phyloP scores from a whole-genome alignment of 92 coral and sea anemone species.

The Hydrozoanthus gracilis region DNA sequence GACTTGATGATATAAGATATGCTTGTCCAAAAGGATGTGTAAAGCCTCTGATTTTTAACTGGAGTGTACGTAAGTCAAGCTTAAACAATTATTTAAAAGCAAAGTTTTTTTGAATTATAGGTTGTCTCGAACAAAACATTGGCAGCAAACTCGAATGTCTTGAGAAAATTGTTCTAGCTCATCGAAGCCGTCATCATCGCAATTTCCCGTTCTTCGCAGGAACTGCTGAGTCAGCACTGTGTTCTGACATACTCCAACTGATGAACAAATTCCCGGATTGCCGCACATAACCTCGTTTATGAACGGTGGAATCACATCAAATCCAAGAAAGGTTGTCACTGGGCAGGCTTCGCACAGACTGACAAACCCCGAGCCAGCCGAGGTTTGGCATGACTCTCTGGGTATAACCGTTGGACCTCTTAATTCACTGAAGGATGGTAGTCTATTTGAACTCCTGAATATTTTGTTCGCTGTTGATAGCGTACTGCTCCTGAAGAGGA shows the following conservation, averaged over 20 bases:
- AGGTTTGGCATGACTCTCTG: not conserved
- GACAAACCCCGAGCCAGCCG: constrained; percentile 22
- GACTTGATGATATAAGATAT: no score
- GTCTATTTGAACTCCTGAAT: not conserved
- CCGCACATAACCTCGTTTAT: constrained; percentile 39
- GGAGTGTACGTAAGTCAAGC: no score
- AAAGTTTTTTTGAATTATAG: not conserved
- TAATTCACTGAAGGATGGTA: not conserved
- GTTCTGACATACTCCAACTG: constrained; percentile 9
- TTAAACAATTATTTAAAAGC: not conserved
- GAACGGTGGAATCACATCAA: constrained; percentile 15
- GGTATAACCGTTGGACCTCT: not conserved
- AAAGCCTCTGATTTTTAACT: no score
- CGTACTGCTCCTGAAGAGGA: not conserved
- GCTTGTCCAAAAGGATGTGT: no score
- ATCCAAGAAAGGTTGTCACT: constrained; percentile 35
- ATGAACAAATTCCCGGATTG: constrained; percentile 2
- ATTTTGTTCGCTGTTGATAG: not conserved
- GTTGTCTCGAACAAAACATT: constrained; percentile 3
- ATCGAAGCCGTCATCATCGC: constrained; percentile 26
- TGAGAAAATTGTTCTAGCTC: constrained; percentile 17
- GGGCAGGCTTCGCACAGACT: constrained; percentile 35
- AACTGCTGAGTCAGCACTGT: constrained; percentile 31
- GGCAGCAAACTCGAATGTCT: constrained; percentile 35
- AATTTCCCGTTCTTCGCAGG: not conserved